These are phyloP conservation scores for Corella eumyota DNA, from an alignment of 23 tunicate species.

Conservation along the genomic window DNA sequence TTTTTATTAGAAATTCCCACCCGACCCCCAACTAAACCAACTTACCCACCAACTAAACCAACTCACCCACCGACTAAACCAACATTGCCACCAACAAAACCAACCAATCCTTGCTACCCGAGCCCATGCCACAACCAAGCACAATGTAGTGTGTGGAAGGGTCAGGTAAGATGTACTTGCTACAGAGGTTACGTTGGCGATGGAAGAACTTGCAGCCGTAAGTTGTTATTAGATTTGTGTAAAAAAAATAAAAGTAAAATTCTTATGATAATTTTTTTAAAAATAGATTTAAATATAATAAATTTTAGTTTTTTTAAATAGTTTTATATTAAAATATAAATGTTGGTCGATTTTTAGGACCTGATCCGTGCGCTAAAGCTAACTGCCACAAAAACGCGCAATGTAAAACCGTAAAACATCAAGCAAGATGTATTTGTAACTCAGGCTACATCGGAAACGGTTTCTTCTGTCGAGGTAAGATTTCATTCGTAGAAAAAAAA, in stretches of 20 bases:
- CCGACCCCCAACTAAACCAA: too few species aligned
- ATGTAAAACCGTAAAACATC: too few species aligned
- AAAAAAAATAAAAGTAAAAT: neutral
- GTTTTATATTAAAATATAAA: too few species aligned
- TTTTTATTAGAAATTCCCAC: too few species aligned
- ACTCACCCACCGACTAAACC: too few species aligned
- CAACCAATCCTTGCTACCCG: slow-evolving; percentile 2
- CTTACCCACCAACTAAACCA: too few species aligned
- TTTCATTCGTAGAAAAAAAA: too few species aligned
- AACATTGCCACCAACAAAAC: too few species aligned
- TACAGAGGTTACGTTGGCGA: neutral
- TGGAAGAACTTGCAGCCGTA: neutral
- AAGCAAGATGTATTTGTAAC: neutral
- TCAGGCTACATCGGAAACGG: neutral
- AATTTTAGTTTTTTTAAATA: too few species aligned
- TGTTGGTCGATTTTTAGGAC: too few species aligned
- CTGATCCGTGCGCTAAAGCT: slow-evolving; percentile 5
- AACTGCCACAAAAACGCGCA: neutral
- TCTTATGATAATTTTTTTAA: neutral
- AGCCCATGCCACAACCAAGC: neutral
- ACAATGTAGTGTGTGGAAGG: neutral
- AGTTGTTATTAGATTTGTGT: neutral
- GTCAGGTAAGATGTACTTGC: neutral
- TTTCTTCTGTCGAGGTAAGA: too few species aligned
- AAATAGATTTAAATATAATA: too few species aligned